phyloP scores from a whole-genome alignment of 2,888 invertebrate species.

The Hyalella azteca region DNA sequence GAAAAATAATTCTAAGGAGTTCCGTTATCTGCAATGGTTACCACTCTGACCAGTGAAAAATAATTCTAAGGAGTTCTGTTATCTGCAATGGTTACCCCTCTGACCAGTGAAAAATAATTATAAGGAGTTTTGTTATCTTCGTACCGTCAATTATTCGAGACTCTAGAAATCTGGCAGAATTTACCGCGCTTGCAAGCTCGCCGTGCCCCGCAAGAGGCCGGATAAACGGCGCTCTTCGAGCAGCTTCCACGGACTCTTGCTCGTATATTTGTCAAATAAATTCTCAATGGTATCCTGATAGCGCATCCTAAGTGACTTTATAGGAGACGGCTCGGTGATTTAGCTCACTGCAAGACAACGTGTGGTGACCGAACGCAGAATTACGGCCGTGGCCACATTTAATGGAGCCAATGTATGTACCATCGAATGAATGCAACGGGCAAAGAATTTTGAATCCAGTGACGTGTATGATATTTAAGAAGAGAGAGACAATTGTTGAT shows the following conservation, averaged over 20 bases:
- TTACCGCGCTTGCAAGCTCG: constrained; percentile 1
- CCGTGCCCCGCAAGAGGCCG: background rate
- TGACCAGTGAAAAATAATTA: too few species aligned
- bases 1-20: too few species aligned
- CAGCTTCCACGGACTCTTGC: constrained; percentile 20
- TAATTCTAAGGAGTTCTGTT: too few species aligned
- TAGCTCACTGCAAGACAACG: constrained; percentile 21
- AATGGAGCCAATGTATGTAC: too few species aligned
- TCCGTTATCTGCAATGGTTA: too few species aligned
- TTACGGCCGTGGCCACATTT: constrained; percentile 14
- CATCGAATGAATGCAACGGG: too few species aligned
- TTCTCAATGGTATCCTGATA: constrained; percentile 31
- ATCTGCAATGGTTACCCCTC: too few species aligned
- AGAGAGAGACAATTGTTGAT: too few species aligned
- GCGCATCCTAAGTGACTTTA: constrained; percentile 33
- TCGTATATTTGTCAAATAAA: constrained; percentile 36
- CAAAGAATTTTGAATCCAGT: too few species aligned
- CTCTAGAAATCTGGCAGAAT: background rate
- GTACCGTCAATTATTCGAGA: background rate
- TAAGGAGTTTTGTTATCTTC: too few species aligned
- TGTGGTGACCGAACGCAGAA: constrained; percentile 15
- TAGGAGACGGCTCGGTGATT: constrained; percentile 30
- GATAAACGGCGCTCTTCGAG: constrained; percentile 1
- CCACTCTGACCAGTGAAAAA: too few species aligned
- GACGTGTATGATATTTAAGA: too few species aligned